Base-by-base conservation (phyloP, 2,113 vertebrate genomes). In the Camelus dromedarius region DNA sequence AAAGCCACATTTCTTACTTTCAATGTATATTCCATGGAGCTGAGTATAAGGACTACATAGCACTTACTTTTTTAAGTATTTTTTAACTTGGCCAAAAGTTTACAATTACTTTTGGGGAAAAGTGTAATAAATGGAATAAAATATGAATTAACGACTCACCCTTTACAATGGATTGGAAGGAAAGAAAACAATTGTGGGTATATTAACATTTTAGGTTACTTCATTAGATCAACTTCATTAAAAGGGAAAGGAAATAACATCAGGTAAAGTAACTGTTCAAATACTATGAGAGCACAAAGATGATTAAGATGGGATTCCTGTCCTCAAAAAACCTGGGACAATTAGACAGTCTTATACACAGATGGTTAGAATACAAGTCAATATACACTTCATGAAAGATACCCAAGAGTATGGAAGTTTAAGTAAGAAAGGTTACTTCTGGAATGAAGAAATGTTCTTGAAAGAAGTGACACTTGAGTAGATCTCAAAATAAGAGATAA, bases 401-500 rank as follows among this genome's bases (percentile, higher is more conserved):
- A 83, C 8, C 69, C 58, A 67, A 54, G 62, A 88, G 83, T 54
- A 48, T 50, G 6, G 4, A 19, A 60, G 10, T 48, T 56, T 46
- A 42, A 2, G 30, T 75, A 50, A 70, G n/a, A 64, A 73, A 52
- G 13, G 48, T 67, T 67, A 67, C n/a, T 82, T 87, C 60, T 69
- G 26, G 8, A 92, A 92, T 89, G 64, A 67, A 91, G 46, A 5
- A 89, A 20, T 32, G 10, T 62, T 84, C 38, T 26, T 35, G 26
- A 14, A 42, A 91, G 26, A 90, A 26, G 20, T 20, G 5, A 58
- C n/a, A 81, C 19, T 22, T 64, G 10, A 72, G 11, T 13, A 42
- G 30, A 18, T 62, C 56, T 87, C 73, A 93, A 89, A 88, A 89
- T 84, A 52, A 77, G 19, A 85, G 14, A 83, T 84, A 84, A 77